Base-by-base conservation (phyloP, 2,113 vertebrate species). In the Anser cygnoides region DNA sequence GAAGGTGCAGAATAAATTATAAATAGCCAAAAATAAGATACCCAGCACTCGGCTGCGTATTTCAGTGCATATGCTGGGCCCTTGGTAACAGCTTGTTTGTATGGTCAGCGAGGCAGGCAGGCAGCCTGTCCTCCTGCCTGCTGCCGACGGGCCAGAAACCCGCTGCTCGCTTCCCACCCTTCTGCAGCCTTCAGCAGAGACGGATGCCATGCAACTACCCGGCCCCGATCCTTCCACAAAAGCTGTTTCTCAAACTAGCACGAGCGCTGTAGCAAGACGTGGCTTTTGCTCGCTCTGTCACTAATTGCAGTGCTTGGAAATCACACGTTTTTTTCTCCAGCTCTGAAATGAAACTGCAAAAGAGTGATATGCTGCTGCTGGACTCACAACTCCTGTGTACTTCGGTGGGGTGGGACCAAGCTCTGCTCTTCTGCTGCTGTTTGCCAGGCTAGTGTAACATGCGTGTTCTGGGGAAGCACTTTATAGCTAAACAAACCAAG, bases 31-130 rank as follows among this genome's bases (percentile, higher is more conserved):
- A 81, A 12, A 5, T 12, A 37, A 52, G 22, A 57, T 29, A 16
- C 6, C 13, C 39, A 65, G 33, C 22, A 37, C 21, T 80, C 1
- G 3, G 63, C 41, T 76, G 7, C 7, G 67, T 84, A 82, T 41
- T 52, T 29, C 72, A 31, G 28, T 57, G 33, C 8, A 0, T 58
- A 6, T 0, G 0, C 54, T 15, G 17, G 50, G 37, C 35, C 29
- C 57, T 31, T 58, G 57, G 49, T 65, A 77, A 39, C 37, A 75
- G 26, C 28, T 68, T 76, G 18, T 63, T 55, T 82, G 58, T 52
- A 33, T 37, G 35, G 67, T 18, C 74, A 52, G 7, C 2, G 31
- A 89, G n/a, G 39, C 62, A 72, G 7, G 10, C 19, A 19, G 20
- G 50, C n/a, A 49, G 70, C 37, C 11, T 84, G 16, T 59, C 66